Percentiles rank a stretch among this genome's conserved stretches.
Conservation (phyloP, 2,888 invertebrate species). For the Furcula furcula region DNA sequence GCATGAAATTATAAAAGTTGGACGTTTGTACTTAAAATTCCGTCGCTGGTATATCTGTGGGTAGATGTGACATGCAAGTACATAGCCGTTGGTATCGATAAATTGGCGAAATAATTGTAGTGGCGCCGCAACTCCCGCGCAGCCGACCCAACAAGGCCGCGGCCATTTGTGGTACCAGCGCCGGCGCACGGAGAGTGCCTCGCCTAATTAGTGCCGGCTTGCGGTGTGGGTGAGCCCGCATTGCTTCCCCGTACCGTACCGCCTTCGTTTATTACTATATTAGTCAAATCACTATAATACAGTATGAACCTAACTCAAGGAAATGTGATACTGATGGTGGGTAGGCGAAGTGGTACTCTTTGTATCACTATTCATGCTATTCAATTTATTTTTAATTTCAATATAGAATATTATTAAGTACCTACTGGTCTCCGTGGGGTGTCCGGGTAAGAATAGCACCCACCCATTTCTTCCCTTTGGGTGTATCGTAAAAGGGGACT, state of each 20-base stretch:
- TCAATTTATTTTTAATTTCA: too few species aligned
- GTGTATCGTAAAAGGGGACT: too few species aligned
- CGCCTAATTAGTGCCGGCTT: slow-evolving; percentile 68
- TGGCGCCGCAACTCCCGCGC: slow-evolving; percentile 67
- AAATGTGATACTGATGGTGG: too few species aligned
- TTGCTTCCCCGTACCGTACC: slow-evolving; percentile 43
- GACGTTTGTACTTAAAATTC: slow-evolving; percentile 12
- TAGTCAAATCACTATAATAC: slow-evolving; percentile 29
- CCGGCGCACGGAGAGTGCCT: slow-evolving; percentile 52
- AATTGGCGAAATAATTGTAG: slow-evolving; percentile 54
- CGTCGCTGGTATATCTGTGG: slow-evolving; percentile 3
- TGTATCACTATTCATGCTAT: too few species aligned
- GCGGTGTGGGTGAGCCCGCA: slow-evolving; percentile 73
- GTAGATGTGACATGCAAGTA: slow-evolving; percentile 11
- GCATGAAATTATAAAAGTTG: background rate
- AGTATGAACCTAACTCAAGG: slow-evolving; percentile 15
- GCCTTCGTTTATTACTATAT: slow-evolving; percentile 58
- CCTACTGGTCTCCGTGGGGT: too few species aligned
- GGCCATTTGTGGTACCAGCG: slow-evolving; percentile 65
- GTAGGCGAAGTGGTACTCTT: too few species aligned
- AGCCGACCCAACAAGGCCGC: slow-evolving; percentile 61
- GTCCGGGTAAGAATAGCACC: too few species aligned
- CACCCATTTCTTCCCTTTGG: too few species aligned
- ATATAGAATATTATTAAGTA: too few species aligned
- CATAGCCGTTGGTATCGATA: slow-evolving; percentile 26